Evolutionary conservation across 2,113 vertebrate genomes (phyloP), one percentile per base, ranked within the genome.

Genomic region (Excalfactoria chinensis): DNA sequence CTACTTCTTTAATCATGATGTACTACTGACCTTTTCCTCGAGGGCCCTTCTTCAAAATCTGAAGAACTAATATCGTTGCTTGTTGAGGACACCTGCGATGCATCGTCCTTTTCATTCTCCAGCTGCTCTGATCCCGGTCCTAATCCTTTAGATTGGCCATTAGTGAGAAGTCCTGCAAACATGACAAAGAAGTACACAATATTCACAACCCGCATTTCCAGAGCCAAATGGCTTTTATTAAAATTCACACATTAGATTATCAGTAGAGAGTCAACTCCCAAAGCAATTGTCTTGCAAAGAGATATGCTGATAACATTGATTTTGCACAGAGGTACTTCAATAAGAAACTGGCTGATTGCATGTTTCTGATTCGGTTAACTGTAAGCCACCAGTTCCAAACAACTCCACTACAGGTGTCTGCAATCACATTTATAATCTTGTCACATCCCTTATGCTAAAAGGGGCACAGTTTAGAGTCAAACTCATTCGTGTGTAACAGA

Each of bases 1-100:
- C 37, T 74, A 3, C 35, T 51, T 26, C 25, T 74, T 77, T 34
- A 71, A 63, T 37, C 35, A 20, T 49, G 81, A 90, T 32, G 22
- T 46, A 48, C 51, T 77, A 98, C 98, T 98, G 92, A 99, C 99
- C 99, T 99, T 98, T 99, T 99, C 94, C 99, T 99, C 9, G 98
- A 98, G 79, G 99, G 99, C 69, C 98, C 98, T 91, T 99, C 99
- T 98, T 99, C 99, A 86, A 98, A 97, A 97, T 98, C 99, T 96
- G 98, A 98, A 93, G 98, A 98, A 95, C 98, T 98, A 97, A 98
- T 98, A 89, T 98, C 98, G 32, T 98, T 98, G 97, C 98, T 98
- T n/a, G 98, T 98, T 84, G 98, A 98, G 81, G 98, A 98, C 86
- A 98, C 98, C 93, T 98, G 98, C 55, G 98, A 99, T 37, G 98